These are phyloP conservation scores for Sebastes jordani DNA, from an alignment of 2,797 vertebrate genomes.

Conservation along the genomic window DNA sequence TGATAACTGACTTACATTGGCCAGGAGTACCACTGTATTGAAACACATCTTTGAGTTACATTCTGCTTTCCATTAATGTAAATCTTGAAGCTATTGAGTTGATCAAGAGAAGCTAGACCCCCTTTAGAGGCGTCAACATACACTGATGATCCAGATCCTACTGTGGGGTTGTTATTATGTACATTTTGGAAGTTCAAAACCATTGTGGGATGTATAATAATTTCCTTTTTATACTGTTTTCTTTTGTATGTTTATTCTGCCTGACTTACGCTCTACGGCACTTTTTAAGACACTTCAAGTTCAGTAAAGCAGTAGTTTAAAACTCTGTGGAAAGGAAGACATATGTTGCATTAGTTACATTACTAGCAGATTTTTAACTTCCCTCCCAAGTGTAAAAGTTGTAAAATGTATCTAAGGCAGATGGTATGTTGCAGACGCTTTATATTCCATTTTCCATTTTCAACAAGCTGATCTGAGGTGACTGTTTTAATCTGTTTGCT, in stretches of 20 bases:
- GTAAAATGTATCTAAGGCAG: neutral
- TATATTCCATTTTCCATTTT: neutral
- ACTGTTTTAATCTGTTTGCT: neutral
- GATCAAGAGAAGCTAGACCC: neutral
- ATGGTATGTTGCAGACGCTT: neutral
- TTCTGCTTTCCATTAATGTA: neutral
- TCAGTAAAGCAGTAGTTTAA: neutral
- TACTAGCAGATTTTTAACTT: neutral
- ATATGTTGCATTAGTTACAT: neutral
- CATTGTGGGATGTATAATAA: neutral
- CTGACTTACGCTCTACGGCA: neutral
- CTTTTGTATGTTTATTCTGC: neutral
- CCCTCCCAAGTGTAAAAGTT: neutral
- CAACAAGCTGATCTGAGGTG: neutral
- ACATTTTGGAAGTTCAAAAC: neutral
- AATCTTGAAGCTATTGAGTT: neutral
- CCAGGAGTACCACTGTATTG: neutral
- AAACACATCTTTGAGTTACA: neutral
- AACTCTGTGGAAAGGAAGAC: neutral
- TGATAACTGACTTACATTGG: neutral
- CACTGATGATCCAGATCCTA: neutral
- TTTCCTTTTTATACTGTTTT: neutral
- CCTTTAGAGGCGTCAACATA: neutral
- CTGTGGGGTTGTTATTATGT: neutral
- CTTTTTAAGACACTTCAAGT: slow-evolving; percentile 1